These are phyloP conservation scores for Chelonoidis abingdonii DNA, from an alignment of 2,113 vertebrate species.

Conservation along the genomic window DNA sequence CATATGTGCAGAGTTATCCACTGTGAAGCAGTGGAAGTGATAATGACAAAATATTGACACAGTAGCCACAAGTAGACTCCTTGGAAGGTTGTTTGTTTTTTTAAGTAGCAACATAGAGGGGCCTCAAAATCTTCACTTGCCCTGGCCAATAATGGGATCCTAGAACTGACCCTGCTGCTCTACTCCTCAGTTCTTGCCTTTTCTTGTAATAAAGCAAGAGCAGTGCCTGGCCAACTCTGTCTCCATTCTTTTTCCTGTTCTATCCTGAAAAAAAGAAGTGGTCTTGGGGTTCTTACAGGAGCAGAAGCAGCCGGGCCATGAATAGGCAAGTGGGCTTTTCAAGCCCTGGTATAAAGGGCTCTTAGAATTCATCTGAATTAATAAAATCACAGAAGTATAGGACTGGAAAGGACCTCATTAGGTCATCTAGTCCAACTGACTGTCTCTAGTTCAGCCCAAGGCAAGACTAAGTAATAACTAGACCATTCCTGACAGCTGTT, in stretches of 20 bases:
- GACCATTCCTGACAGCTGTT: not conserved
- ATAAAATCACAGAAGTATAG: not conserved
- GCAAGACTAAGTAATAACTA: not conserved
- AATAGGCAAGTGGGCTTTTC: too few relatives aligned
- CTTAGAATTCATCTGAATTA: not conserved
- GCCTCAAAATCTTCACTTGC: not conserved
- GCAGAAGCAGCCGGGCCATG: not conserved
- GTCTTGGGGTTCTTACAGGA: not conserved
- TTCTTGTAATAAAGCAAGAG: not conserved
- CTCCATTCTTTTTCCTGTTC: not conserved
- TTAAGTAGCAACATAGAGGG: not conserved
- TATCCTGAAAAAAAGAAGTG: not conserved
- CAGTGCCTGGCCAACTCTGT: not conserved
- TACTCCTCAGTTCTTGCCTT: not conserved
- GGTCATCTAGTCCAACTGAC: not conserved
- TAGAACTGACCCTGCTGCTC: not conserved
- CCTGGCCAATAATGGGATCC: not conserved
- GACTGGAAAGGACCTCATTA: not conserved
- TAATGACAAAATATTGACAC: not conserved
- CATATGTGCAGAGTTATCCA: not conserved
- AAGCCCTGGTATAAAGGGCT: not conserved
- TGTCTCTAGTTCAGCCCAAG: not conserved
- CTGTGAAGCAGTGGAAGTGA: not conserved
- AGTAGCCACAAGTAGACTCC: not conserved
- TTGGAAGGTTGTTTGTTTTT: not conserved